These are phyloP conservation scores for Phoebastria nigripes DNA, from an alignment of 2,797 vertebrate species.

Conservation along the genomic window DNA sequence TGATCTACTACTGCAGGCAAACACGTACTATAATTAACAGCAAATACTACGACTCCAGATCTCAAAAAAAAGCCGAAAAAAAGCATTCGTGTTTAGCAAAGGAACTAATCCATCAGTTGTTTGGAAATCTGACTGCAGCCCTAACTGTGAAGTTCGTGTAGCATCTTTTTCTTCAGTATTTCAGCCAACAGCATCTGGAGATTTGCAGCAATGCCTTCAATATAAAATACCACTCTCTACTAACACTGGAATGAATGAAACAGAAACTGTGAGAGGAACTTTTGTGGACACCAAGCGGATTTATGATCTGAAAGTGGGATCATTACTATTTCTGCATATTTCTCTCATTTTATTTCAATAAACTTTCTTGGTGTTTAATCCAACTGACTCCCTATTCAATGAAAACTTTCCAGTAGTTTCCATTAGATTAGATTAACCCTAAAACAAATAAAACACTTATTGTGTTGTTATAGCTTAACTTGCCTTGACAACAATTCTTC, in stretches of 20 bases:
- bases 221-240: not conserved
- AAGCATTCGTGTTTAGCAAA: not conserved
- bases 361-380: not conserved
- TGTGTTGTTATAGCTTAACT: not conserved
- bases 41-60: not conserved
- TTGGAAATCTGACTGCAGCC: not conserved
- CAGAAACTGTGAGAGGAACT: not conserved
- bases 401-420: not conserved
- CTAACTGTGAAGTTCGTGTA: not conserved
- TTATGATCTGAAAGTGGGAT: not conserved
- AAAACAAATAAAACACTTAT: not conserved
- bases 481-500: not conserved
- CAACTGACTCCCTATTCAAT: not conserved
- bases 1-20: not conserved
- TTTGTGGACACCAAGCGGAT: not conserved
- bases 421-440: not conserved
- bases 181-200: not conserved
- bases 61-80: not conserved
- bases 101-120: not conserved
- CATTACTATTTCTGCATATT: not conserved
- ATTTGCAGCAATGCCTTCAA: not conserved
- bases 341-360: not conserved
- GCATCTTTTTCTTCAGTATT: not conserved
- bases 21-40: not conserved
- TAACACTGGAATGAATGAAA: not conserved